phyloP scores from a whole-genome alignment of 2,888 invertebrate genomes.

The Diarsia brunnea region DNA sequence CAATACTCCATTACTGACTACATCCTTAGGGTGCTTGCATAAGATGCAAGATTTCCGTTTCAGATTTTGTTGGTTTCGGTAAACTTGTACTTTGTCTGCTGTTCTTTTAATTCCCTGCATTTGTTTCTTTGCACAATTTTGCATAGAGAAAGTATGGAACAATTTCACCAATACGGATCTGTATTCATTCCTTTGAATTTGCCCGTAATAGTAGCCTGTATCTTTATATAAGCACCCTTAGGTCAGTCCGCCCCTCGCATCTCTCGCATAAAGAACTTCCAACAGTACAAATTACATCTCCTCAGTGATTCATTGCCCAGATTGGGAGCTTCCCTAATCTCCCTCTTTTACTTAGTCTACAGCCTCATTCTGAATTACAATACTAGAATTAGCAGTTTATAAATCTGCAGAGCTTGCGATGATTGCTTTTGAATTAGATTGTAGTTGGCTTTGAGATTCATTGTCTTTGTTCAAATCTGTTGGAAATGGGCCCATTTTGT shows the following conservation, averaged over 20 bases:
- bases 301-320: conserved; percentile 55
- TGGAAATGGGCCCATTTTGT: conserved; percentile 30
- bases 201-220: neutral
- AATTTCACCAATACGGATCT: neutral
- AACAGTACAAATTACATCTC: conserved; percentile 63
- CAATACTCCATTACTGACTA: conserved; percentile 24
- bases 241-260: conserved; percentile 38
- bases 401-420: conserved; percentile 36
- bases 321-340: conserved; percentile 52
- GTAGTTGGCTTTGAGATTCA: conserved; percentile 37
- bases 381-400: conserved; percentile 56
- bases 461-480: conserved; percentile 34
- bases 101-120: neutral
- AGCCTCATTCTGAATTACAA: conserved; percentile 36
- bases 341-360: conserved; percentile 40
- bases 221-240: neutral
- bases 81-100: neutral
- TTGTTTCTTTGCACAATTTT: neutral
- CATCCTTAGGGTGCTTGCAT: neutral
- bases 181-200: neutral
- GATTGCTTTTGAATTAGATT: conserved; percentile 52
- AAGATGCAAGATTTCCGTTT: neutral
- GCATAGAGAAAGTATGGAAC: neutral
- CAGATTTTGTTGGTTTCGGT: neutral
- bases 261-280: conserved; percentile 47